A percentile compares a stretch with the other conserved stretches of the same genome.
Conservation (phyloP, 2,113 vertebrate genomes). For the Cardinalis cardinalis region DNA sequence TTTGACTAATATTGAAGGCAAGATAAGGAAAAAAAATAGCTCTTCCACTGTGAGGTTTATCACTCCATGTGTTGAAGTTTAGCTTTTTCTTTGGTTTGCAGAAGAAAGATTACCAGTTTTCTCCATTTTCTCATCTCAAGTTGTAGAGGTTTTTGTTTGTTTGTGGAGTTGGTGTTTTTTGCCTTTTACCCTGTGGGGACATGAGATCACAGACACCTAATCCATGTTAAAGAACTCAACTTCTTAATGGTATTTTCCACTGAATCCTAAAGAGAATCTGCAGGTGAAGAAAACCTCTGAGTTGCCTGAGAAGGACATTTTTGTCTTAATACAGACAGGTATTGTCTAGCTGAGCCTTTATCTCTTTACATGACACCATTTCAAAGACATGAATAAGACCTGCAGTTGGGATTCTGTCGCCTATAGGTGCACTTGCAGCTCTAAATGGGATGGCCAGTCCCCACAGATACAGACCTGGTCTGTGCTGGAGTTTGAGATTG, state of each 20-base stretch:
- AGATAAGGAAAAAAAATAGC: background rate
- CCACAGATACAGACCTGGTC: background rate
- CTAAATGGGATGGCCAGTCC: background rate
- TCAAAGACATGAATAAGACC: background rate
- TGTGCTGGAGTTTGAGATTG: background rate
- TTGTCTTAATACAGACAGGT: background rate
- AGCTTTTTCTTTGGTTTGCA: background rate
- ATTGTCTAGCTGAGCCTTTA: background rate
- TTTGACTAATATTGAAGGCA: background rate
- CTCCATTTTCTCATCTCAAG: background rate
- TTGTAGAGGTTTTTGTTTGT: background rate
- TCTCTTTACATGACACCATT: background rate
- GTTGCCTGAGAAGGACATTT: background rate
- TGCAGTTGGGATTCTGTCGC: background rate
- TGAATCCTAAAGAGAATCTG: background rate
- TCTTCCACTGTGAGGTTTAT: background rate
- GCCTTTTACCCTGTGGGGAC: background rate
- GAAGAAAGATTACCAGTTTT: background rate
- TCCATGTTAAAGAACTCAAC: background rate
- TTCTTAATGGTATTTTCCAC: background rate
- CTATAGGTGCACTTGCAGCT: background rate
- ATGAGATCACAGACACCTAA: background rate
- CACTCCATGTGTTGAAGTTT: background rate
- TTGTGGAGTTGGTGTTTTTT: background rate
- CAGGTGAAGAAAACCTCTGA: background rate